Evolutionary conservation across 92 coral and sea anemone genomes (phyloP), one percentile per base, ranked within the genome.

Genomic region (Meandrina meandrites): DNA sequence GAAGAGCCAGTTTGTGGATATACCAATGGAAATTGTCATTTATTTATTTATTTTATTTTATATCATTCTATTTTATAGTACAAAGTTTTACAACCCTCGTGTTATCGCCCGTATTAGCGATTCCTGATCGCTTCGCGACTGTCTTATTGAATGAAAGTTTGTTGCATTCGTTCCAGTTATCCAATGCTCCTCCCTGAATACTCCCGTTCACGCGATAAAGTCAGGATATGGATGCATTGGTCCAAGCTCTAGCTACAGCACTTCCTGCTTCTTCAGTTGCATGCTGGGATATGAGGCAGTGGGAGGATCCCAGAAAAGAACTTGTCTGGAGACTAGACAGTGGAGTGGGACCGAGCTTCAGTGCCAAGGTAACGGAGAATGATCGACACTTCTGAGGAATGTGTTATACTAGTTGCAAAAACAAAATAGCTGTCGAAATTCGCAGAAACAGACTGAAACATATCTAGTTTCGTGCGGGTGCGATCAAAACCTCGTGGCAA

Each of bases 291-390:
- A 42, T 73, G 80, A 90, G 64, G 72, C 40, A 32, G 70, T 36
- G 15, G 83, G 78, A 9, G 92, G 92, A 58, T 90, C 92, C 15
- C 54, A 7, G 47, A 79, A 73, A 47, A 69, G 92, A 64, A 74
- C 50, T 15, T 90, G 92, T 76, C 78, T 57, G 74, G 89, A 79
- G 66, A 75, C 35, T 35, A 75, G 82, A 24, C 22, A 58, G 37
- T 90, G 92, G 92, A 58, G 78, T 76, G 91, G 91, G 40, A 15
- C 84, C 50, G 56, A 82, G 27, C 78, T 88, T 47, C 78, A 62
- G 79, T 88, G 91, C 48, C 45, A 77, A 75, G 88, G 91, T 88
- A 75, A 50, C 1, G 31, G 8, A 40, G 21, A 9, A 22, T 5
- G 1, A 40, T 8, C 9, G 12, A 36, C 50, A 0, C 37, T 71